Conservation (phyloP, 2,888 invertebrate species). For the Volucella bombylans region DNA sequence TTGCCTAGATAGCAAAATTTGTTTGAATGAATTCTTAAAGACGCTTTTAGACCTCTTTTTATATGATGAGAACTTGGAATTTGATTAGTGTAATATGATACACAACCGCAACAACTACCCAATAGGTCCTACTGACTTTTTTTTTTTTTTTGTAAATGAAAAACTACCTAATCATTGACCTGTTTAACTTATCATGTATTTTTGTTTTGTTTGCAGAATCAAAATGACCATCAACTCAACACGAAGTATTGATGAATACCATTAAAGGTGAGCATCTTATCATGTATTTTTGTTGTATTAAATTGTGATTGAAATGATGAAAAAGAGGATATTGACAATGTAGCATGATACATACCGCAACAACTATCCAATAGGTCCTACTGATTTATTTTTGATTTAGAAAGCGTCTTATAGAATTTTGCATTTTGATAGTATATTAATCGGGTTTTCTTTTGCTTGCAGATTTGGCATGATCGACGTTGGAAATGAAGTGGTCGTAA, state of each 20-base stretch:
- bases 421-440: too few relatives aligned
- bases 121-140: constrained; percentile 71
- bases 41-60: background rate
- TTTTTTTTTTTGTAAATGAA: too few relatives aligned
- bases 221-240: too few relatives aligned
- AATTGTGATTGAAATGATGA: constrained; percentile 43
- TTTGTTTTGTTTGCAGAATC: too few relatives aligned
- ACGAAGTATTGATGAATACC: too few relatives aligned
- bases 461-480: background rate
- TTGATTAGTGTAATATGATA: constrained; percentile 76
- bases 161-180: too few relatives aligned
- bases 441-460: constrained; percentile 6
- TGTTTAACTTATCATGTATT: too few relatives aligned
- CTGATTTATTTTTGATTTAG: constrained; percentile 54
- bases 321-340: constrained; percentile 72
- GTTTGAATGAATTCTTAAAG: too few relatives aligned
- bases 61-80: constrained; percentile 76
- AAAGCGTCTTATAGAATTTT: too few relatives aligned
- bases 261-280: background rate
- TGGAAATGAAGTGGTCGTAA: too few relatives aligned
- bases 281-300: background rate
- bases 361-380: constrained; percentile 76
- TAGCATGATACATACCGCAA: constrained; percentile 70
- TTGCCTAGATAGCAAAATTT: too few relatives aligned
- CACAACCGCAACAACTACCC: constrained; percentile 76